Base-by-base conservation (phyloP, 2,888 invertebrate genomes). In the Heliconius cydno region DNA sequence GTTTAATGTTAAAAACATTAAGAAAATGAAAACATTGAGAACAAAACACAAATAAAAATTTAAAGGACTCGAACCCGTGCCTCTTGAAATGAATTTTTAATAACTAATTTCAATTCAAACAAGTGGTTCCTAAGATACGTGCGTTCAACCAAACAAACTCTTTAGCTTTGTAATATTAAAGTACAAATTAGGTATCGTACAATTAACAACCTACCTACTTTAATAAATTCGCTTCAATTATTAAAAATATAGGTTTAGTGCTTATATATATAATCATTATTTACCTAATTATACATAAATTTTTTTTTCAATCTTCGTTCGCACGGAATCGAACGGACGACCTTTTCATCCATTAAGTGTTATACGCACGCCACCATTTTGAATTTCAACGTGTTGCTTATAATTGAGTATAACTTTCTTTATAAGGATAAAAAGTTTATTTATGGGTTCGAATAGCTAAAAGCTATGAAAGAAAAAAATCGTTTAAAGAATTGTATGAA, bases 291-390 rank as follows among this genome's bases (percentile, higher is more conserved):
- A 25, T 28, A 28, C n/a, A 1, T 28, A 28, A 6, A 13, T 1
- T 12, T 72, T 65, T 57, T 46, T 41, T 28, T 41, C 65, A 76
- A 63, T 60, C 30, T 77, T 38, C 28, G 34, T 72, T 65, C 63
- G 25, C 63, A 66, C 34, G 75, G 30, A 79, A 79, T 79, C 78
- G 72, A 76, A 76, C 73, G 60, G 28, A 12, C 60, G 79, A 80
- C 80, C 80, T 80, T 80, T 80, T 68, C 38, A 71, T 60, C 9
- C 67, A 66, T 73, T 79, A 41, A 13, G n/a, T 41, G 73, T 76
- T 72, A 79, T 60, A 2, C 34, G 28, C 80, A 80, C 80, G 80
- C 79, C 73, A 80, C 76, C 67, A 67, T 80, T 74, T 78, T 67
- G 66, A 71, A 71, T 77, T 77, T 71, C 38, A 66, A 78, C 77